Evolutionary conservation across 2,113 vertebrate species (phyloP), one percentile per base, ranked within the genome.

Genomic region (Dinomys branickii): DNA sequence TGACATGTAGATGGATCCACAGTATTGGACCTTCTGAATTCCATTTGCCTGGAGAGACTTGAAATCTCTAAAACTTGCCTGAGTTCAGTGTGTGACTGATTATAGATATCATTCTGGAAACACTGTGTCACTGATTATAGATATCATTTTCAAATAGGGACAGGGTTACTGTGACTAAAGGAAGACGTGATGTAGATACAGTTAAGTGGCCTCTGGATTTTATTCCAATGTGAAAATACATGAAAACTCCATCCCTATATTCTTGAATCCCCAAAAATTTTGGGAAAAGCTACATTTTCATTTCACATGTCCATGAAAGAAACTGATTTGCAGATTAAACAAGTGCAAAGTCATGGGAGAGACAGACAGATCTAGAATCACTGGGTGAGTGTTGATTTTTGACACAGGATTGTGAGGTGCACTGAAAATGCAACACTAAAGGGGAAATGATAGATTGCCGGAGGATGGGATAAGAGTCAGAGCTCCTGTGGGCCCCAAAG

Each of bases 391-490:
- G 8, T 38, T 41, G 69, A 13, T 73, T 73, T 38, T 19, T 4
- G 0, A 7, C 10, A 6, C 4, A 26, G 24, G 38, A 75, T 22
- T 44, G 44, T 22, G 41, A 44, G 10, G 1, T 3, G 1, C 38
- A 44, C 41, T 28, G 71, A 44, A 10, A 10, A 26, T 38, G 5
- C 2, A 44, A 28, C 13, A 5, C 22, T 44, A 22, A 6, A 22
- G 9, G 38, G 12, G 41, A 75, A 11, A 44, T 44, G 11, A 26
- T 44, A 11, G 41, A 13, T 12, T 24, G 22, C 38, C 44, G 71
- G 71, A 5, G 41, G 41, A 5, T 12, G 13, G 24, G 22, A 11
- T 44, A 24, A 26, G 24, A 12, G 11, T 3, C 11, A 28, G 41
- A 28, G 24, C 24, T 73, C 71, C 71, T 73, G 38, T 38, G 44